phyloP scores from a whole-genome alignment of 2,113 vertebrate genomes.

The Lonchura striata region DNA sequence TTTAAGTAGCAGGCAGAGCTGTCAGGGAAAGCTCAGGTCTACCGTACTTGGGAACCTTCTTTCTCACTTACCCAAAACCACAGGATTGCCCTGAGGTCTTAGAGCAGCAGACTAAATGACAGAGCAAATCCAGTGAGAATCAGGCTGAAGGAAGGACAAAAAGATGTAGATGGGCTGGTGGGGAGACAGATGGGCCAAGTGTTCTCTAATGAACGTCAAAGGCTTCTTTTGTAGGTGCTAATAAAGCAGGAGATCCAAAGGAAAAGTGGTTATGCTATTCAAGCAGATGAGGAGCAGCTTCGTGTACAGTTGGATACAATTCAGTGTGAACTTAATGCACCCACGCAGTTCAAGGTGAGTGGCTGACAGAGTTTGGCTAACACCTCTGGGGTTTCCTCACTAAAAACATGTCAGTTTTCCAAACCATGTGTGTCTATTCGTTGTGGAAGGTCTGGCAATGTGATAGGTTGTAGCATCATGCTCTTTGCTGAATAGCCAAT shows the following conservation, averaged over 20 bases:
- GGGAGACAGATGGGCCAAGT: not conserved
- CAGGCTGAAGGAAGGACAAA: not conserved
- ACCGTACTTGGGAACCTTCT: not conserved
- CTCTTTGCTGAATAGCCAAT: not conserved
- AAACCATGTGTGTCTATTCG: rapidly evolving
- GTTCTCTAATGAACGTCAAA: not conserved
- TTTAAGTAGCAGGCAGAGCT: not conserved
- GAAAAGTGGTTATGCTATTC: constrained; percentile 95
- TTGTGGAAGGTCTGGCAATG: not conserved
- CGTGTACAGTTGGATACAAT: constrained; percentile 95
- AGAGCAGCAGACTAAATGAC: not conserved
- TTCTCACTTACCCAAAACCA: not conserved
- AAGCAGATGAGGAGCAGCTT: constrained; percentile 97
- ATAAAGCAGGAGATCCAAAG: constrained; percentile 98
- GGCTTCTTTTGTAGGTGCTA: constrained; percentile 79
- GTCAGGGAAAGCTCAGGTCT: not conserved
- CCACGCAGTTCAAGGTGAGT: constrained; percentile 94
- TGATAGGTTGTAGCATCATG: not conserved
- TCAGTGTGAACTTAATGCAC: constrained; percentile 94
- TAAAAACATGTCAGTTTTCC: not conserved
- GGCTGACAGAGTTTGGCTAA: not conserved
- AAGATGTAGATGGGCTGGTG: not conserved
- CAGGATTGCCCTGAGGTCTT: not conserved
- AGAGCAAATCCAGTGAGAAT: not conserved
- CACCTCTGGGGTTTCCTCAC: not conserved